A percentile compares a stretch with the other conserved stretches of the same genome.
Conservation (phyloP, 2,888 invertebrate genomes). For the Timema podura region DNA sequence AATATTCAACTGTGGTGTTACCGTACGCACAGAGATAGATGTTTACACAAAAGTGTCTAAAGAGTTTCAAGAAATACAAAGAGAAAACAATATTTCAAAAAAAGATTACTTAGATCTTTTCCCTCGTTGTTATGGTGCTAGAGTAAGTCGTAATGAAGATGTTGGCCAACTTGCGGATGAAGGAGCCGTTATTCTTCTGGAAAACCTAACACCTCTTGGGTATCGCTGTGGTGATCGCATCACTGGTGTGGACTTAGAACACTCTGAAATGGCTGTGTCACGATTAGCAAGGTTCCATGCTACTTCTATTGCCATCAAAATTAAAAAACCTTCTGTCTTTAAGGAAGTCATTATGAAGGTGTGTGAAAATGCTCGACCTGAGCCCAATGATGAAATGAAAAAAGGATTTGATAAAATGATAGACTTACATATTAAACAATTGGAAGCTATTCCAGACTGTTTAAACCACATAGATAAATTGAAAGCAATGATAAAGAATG, state of each 20-base stretch:
- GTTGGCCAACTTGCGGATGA: constrained; percentile 40
- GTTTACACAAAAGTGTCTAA: constrained; percentile 41
- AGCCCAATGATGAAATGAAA: constrained; percentile 34
- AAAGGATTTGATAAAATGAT: constrained; percentile 38
- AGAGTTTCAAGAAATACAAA: constrained; percentile 35
- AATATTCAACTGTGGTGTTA: constrained; percentile 41
- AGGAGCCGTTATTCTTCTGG: constrained; percentile 39
- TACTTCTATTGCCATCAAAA: constrained; percentile 37
- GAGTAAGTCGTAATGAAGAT: constrained; percentile 37
- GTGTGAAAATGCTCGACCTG: constrained; percentile 23
- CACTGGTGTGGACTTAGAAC: constrained; percentile 38
- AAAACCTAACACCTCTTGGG: constrained; percentile 40
- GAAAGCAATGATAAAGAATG: background rate
- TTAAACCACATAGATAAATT: constrained; percentile 28
- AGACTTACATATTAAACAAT: constrained; percentile 35
- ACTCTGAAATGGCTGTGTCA: constrained; percentile 16
- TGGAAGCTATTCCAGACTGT: constrained; percentile 34
- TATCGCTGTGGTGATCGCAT: constrained; percentile 41
- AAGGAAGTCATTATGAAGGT: constrained; percentile 35
- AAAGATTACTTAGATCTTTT: constrained; percentile 37
- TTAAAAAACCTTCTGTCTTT: constrained; percentile 40
- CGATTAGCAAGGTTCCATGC: constrained; percentile 26
- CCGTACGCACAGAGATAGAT: constrained; percentile 42
- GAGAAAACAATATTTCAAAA: constrained; percentile 36
- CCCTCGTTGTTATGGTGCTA: constrained; percentile 40